These are phyloP conservation scores for Apantesis nais DNA, from an alignment of 2,888 invertebrate genomes.

Conservation along the genomic window DNA sequence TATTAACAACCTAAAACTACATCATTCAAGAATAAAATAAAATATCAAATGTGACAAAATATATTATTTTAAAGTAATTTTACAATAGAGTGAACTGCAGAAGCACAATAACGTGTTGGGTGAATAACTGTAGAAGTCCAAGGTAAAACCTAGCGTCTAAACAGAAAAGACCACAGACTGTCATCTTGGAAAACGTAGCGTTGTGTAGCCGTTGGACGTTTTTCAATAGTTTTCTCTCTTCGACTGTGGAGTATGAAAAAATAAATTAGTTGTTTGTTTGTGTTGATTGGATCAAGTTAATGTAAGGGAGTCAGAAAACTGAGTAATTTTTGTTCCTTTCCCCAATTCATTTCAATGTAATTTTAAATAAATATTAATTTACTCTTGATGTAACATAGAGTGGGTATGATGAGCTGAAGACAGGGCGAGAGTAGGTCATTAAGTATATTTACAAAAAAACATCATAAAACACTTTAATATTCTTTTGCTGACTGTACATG, in stretches of 20 bases:
- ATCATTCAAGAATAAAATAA: not conserved
- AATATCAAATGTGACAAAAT: not conserved
- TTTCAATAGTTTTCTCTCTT: constrained; percentile 9
- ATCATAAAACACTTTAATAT: no score
- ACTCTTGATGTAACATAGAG: no score
- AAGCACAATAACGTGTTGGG: constrained; percentile 15
- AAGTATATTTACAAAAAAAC: no score
- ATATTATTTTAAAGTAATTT: not conserved
- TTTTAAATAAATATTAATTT: no score
- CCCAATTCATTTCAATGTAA: no score
- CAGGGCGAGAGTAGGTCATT: no score
- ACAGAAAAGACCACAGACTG: constrained; percentile 3
- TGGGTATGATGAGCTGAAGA: no score
- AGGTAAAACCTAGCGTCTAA: constrained; percentile 6
- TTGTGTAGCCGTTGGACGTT: constrained; percentile 12
- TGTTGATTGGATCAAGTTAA: not conserved
- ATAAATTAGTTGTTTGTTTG: not conserved
- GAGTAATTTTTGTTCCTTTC: no score
- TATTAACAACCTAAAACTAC: not conserved
- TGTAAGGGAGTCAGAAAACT: no score
- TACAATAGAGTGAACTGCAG: constrained; percentile 16
- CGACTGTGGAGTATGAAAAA: not conserved
- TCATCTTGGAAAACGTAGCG: constrained; percentile 4
- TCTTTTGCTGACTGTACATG: no score
- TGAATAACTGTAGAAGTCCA: not conserved